A percentile compares a stretch with the other conserved stretches of the same genome.
These are phyloP conservation scores for Bubo bubo DNA, from an alignment of 2,113 vertebrate species.

Conservation along the genomic window DNA sequence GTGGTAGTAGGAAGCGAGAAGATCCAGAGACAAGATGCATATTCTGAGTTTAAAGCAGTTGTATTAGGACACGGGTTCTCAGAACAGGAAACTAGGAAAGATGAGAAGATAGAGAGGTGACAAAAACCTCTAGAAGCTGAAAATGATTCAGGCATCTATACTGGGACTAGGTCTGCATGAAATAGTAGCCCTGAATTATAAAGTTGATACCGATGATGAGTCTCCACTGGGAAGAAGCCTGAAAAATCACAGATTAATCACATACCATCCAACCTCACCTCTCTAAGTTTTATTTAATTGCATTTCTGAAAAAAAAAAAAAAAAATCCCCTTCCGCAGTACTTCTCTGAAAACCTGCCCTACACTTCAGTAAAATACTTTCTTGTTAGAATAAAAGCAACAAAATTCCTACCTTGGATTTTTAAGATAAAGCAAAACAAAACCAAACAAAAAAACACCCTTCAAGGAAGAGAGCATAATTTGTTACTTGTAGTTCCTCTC, in stretches of 20 bases:
- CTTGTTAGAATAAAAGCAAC: not conserved
- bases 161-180: not conserved
- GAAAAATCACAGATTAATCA: not conserved
- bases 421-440: not conserved
- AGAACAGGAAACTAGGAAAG: not conserved
- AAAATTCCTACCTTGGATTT: not conserved
- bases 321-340: not conserved
- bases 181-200: not conserved
- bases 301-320: not conserved
- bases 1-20: not conserved
- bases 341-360: not conserved
- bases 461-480: not conserved
- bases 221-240: not conserved
- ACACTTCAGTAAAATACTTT: not conserved
- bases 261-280: not conserved
- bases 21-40: not conserved
- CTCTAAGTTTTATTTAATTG: not conserved
- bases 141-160: not conserved
- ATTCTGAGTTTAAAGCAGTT: not conserved
- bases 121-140: not conserved
- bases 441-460: not conserved
- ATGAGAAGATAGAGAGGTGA: not conserved
- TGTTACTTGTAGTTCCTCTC: not conserved
- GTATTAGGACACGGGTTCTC: not conserved
- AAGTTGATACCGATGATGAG: not conserved